phyloP scores from a whole-genome alignment of 2,797 vertebrate species.

The Fundulus diaphanus region DNA sequence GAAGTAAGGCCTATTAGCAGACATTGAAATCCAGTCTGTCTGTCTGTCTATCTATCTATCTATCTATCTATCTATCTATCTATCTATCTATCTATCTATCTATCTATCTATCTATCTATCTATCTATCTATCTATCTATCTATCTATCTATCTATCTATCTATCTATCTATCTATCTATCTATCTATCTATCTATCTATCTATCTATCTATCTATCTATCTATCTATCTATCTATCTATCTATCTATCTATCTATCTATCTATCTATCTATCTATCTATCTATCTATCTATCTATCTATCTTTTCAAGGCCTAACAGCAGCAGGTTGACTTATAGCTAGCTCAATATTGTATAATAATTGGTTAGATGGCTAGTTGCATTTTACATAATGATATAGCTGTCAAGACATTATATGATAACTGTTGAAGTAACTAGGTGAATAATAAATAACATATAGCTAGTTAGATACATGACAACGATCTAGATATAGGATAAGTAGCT shows the following conservation, averaged over 20 bases:
- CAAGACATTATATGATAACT: no score
- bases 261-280: neutral
- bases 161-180: slow-evolving; percentile 1
- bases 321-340: no score
- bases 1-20: slow-evolving; percentile 41
- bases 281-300: neutral
- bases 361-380: no score
- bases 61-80: neutral
- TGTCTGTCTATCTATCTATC: no score
- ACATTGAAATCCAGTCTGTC: slow-evolving; percentile 25
- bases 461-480: no score
- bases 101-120: slow-evolving; percentile 13
- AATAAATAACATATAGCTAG: no score
- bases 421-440: no score
- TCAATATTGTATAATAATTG: no score
- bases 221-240: neutral
- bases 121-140: slow-evolving; percentile 5
- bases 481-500: no score
- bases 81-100: slow-evolving; percentile 9
- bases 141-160: slow-evolving; percentile 12
- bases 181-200: slow-evolving; percentile 8
- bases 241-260: neutral
- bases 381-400: no score
- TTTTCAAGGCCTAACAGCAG: no score
- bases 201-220: neutral